Base-by-base conservation (phyloP, 35 echinoderm and acorn worm genomes). In the Diadema setosum region DNA sequence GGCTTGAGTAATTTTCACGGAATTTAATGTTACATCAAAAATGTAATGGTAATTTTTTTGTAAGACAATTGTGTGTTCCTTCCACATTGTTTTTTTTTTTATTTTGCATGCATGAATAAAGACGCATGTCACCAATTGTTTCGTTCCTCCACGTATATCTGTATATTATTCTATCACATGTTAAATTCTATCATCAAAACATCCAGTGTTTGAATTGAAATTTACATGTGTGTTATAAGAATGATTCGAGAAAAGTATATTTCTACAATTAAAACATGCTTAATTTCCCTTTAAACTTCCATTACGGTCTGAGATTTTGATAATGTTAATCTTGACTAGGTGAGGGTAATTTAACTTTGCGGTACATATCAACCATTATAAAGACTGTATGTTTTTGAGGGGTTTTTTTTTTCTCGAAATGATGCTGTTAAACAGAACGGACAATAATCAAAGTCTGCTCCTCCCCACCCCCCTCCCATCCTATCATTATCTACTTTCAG, bases 81-180 rank as follows among this genome's bases (percentile, higher is more conserved):
- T n/a, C n/a, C n/a, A n/a, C n/a, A n/a, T n/a, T n/a, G n/a, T n/a
- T n/a, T n/a, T n/a, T n/a, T n/a, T n/a, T n/a, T 21, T 60, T 27
- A 8, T 60, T 55, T 60, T 21, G 30, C 5, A 60, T 27, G n/a
- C 30, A 73, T 20, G 31, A 67, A 73, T 0, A 39, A 73, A 29
- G 20, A 73, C 67, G 20, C 67, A 30, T 18, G n/a, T 17, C 39
- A 35, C 30, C 67, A 73, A 30, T 33, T 73, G n/a, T 52, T 32
- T 14, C 24, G 30, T 73, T 73, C 35, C 67, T 73, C 67, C 67
- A 73, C 35, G 30, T 18, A 25, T 73, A 18, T 73, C 67, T 73
- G 26, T 73, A 73, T 73, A 73, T 73, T 73, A 60, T 24, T n/a
- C 67, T 73, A 73, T 73, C 67, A 73, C 67, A 73, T 35, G 17